Percentiles rank a stretch among this genome's conserved stretches.
Conservation (phyloP, 2,888 invertebrate species). For the Linnaemya tessellans region DNA sequence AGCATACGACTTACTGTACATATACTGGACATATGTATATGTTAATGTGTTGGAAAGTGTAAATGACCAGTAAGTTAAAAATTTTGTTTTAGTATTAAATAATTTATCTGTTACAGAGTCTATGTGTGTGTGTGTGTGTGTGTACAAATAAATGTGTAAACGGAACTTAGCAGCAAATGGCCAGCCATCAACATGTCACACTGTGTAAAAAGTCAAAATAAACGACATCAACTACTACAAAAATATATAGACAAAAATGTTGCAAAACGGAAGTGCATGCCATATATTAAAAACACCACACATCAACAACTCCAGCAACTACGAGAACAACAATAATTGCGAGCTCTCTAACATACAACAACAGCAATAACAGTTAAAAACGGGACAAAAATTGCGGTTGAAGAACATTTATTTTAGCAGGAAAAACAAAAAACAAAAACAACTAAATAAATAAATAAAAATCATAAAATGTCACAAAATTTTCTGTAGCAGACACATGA, state of each 20-base stretch:
- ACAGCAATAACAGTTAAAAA: background rate
- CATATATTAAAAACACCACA: constrained; percentile 53
- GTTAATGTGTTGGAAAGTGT: constrained; percentile 43
- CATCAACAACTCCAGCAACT: constrained; percentile 39
- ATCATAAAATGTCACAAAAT: constrained; percentile 47
- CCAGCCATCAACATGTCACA: constrained; percentile 64
- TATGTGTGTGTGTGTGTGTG: background rate
- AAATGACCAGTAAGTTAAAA: constrained; percentile 53
- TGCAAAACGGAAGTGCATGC: constrained; percentile 52
- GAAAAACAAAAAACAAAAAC: too few relatives aligned
- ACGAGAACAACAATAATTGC: constrained; percentile 33
- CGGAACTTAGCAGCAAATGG: constrained; percentile 49
- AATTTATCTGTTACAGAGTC: constrained; percentile 2
- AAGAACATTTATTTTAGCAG: constrained; percentile 7
- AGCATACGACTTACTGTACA: background rate
- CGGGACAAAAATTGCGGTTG: constrained; percentile 2
- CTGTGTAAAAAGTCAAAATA: constrained; percentile 54
- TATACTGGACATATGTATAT: constrained; percentile 1
- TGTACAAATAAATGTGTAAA: background rate
- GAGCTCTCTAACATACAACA: background rate
- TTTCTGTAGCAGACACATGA: constrained; percentile 19
- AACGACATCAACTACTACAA: constrained; percentile 30
- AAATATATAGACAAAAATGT: constrained; percentile 56
- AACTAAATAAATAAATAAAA: background rate
- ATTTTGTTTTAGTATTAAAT: constrained; percentile 34